Evolutionary conservation across 2,113 vertebrate genomes (phyloP).

Genomic region (Heteronetta atricapilla): DNA sequence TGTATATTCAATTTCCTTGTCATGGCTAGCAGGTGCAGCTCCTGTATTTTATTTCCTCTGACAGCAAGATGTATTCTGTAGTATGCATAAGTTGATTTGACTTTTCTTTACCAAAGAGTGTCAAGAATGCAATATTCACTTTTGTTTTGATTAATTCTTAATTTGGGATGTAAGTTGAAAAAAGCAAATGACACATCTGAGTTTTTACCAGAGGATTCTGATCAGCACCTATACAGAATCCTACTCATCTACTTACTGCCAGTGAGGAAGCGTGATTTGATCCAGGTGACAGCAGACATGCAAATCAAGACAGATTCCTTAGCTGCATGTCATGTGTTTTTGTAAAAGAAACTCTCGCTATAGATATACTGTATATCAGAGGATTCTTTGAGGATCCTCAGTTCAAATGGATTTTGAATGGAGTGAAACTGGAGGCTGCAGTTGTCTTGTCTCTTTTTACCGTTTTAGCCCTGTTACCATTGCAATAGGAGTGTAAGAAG

Average conservation of each 20-base stretch:
- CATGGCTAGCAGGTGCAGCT: neutral
- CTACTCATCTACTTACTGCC: neutral
- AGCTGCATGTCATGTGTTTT: neutral
- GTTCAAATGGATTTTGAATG: neutral
- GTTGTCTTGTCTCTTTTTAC: neutral
- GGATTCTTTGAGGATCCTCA: neutral
- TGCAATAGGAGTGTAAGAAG: accelerated
- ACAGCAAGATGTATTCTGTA: neutral
- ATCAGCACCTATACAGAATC: accelerated
- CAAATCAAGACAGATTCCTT: neutral
- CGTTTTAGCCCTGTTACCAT: too few species aligned
- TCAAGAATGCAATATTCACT: neutral
- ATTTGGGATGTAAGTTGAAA: neutral
- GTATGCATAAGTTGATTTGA: neutral
- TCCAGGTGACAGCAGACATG: neutral
- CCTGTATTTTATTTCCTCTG: neutral
- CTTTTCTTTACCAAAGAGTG: neutral
- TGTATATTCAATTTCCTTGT: neutral
- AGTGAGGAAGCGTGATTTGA: neutral
- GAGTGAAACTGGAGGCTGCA: neutral
- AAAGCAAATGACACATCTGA: neutral
- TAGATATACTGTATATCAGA: neutral
- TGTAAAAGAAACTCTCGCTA: neutral
- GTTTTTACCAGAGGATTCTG: neutral
- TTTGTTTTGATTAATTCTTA: neutral